Percentiles rank a stretch among this genome's conserved stretches.
Evolutionary conservation across 1,140 invertebrate species (phyloP).

Genomic region (Bradynema listronoti): DNA sequence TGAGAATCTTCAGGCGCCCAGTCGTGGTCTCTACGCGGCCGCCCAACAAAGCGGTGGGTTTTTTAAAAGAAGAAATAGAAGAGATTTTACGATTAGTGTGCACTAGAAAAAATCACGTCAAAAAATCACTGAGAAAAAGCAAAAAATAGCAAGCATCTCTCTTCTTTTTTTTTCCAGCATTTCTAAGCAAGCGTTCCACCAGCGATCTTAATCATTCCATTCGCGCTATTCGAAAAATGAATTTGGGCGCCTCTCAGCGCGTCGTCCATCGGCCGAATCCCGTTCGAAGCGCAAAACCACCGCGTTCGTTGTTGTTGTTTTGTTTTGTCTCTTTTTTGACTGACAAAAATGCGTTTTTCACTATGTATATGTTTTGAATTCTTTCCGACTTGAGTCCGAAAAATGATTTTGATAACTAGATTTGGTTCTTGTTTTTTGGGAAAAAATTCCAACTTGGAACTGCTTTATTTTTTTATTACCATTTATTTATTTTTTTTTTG

Average conservation of each 20-base stretch:
- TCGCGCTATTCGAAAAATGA: conserved; percentile 13
- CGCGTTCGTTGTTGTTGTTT: conserved; percentile 8
- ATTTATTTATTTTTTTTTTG: too few species aligned
- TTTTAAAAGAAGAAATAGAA: too few species aligned
- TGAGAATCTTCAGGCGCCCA: conserved; percentile 25
- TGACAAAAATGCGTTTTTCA: too few species aligned
- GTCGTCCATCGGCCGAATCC: conserved; percentile 24
- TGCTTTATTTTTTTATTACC: too few species aligned
- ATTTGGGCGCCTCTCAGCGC: conserved; percentile 8
- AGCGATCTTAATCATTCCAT: conserved; percentile 73
- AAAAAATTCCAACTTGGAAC: too few species aligned
- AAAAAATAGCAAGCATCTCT: conserved; percentile 51
- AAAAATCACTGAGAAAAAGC: conserved; percentile 4
- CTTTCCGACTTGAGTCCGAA: too few species aligned
- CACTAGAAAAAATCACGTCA: too few species aligned
- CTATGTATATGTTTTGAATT: too few species aligned
- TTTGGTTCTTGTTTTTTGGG: too few species aligned
- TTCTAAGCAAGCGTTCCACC: conserved; percentile 67
- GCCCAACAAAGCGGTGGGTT: conserved; percentile 32
- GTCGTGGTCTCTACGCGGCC: conserved; percentile 21
- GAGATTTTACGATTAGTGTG: too few species aligned
- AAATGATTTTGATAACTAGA: too few species aligned
- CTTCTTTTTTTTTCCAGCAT: conserved; percentile 21
- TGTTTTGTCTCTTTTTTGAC: conserved; percentile 3
- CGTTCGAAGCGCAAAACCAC: conserved; percentile 20